phyloP scores from a whole-genome alignment of 2,113 vertebrate genomes.

The Echinops telfairi region DNA sequence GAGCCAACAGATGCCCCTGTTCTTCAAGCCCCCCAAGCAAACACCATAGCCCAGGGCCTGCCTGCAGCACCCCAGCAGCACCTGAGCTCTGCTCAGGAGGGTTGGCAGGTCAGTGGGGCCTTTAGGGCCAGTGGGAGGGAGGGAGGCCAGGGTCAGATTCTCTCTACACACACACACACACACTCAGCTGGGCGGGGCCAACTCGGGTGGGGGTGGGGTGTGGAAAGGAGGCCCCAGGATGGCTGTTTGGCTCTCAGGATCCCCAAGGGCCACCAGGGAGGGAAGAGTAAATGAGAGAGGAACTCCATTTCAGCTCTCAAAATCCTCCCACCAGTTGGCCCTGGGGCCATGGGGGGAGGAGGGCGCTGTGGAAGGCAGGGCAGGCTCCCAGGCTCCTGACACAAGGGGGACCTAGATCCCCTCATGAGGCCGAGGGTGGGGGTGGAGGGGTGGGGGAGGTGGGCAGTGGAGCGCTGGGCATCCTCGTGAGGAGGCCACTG shows the following conservation, averaged over 20 bases:
- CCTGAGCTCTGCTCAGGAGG: neutral
- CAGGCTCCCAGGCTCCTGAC: neutral
- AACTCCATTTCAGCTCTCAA: constrained; percentile 31
- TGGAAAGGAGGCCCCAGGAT: constrained; percentile 25
- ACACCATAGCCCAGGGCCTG: neutral
- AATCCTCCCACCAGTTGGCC: constrained; percentile 40
- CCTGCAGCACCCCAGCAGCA: neutral
- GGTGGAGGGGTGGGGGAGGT: neutral
- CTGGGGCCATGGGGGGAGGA: too few relatives aligned
- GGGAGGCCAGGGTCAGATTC: neutral
- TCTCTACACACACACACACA: neutral
- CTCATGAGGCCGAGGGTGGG: neutral
- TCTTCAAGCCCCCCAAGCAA: neutral
- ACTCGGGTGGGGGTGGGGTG: neutral
- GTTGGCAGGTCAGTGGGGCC: neutral
- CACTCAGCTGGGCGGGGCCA: neutral
- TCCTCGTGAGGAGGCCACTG: constrained; percentile 83
- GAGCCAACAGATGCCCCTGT: neutral
- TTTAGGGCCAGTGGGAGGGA: neutral
- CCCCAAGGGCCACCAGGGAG: constrained; percentile 14
- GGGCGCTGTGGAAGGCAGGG: neutral
- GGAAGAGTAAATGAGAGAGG: constrained; percentile 3
- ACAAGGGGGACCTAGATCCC: neutral
- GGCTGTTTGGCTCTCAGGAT: neutral
- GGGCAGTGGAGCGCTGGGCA: neutral